phyloP scores from a whole-genome alignment of 1,140 invertebrate species.

The Apolygus lucorum region DNA sequence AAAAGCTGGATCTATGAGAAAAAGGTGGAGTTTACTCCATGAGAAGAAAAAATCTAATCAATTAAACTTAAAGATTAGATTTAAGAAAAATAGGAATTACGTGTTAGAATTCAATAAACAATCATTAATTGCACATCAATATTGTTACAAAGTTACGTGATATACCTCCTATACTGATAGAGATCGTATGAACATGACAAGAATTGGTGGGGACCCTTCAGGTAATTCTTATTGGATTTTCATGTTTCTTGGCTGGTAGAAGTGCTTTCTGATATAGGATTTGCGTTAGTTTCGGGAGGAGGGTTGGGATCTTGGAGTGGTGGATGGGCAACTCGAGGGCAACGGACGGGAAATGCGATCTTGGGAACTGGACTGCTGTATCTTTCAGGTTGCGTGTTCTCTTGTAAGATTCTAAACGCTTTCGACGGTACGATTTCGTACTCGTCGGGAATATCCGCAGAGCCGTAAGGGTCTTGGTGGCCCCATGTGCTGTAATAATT shows the following conservation, averaged over 20 bases:
- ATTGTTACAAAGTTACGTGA: conserved; percentile 24
- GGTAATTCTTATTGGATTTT: conserved; percentile 26
- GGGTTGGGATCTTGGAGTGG: neutral
- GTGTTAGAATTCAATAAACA: conserved; percentile 23
- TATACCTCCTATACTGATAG: conserved; percentile 26
- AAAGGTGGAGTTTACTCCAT: conserved; percentile 37
- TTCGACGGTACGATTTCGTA: conserved; percentile 46
- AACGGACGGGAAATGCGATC: conserved; percentile 11
- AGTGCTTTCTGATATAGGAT: conserved; percentile 13
- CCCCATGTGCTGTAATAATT: conserved; percentile 53
- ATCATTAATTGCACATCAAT: conserved; percentile 29
- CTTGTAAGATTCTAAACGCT: conserved; percentile 43
- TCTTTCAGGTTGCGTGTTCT: conserved; percentile 31
- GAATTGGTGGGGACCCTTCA: conserved; percentile 22
- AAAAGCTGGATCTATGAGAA: conserved; percentile 12
- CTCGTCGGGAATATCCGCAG: conserved; percentile 27
- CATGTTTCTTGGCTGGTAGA: conserved; percentile 29
- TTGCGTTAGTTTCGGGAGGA: conserved; percentile 21
- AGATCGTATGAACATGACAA: conserved; percentile 23
- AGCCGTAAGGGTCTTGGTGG: conserved; percentile 34
- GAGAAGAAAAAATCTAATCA: conserved; percentile 26
- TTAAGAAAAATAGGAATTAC: conserved; percentile 23
- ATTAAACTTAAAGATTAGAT: conserved; percentile 19
- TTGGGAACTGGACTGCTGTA: neutral
- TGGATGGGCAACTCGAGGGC: conserved; percentile 17